Percentiles rank a stretch among this genome's conserved stretches.
Conservation (phyloP, 2,113 vertebrate species). For the Craseonycteris thonglongyai region DNA sequence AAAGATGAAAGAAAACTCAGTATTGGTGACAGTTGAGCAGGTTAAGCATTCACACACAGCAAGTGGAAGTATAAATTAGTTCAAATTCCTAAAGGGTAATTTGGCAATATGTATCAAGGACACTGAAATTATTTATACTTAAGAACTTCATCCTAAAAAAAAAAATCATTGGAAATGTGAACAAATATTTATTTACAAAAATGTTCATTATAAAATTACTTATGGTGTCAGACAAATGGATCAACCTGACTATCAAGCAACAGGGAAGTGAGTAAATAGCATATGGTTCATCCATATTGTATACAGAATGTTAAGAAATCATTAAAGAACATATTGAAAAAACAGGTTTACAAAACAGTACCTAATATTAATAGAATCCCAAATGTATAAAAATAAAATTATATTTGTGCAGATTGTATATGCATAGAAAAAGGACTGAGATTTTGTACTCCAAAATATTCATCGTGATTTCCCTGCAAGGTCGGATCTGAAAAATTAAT, state of each 20-base stretch:
- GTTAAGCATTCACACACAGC: neutral
- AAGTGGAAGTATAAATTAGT: neutral
- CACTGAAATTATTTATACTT: constrained; percentile 33
- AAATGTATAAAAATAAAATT: neutral
- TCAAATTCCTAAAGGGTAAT: constrained; percentile 27
- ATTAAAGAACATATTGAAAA: neutral
- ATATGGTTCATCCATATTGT: neutral
- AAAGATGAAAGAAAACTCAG: neutral
- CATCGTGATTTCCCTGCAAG: neutral
- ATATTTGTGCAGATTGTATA: neutral
- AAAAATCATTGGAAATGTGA: constrained; percentile 44
- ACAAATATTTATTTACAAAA: constrained; percentile 59
- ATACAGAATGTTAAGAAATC: neutral
- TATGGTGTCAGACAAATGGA: constrained; percentile 22
- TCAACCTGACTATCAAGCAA: constrained; percentile 18
- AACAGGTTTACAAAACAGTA: neutral
- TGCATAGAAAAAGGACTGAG: neutral
- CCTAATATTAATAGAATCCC: neutral
- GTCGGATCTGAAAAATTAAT: neutral
- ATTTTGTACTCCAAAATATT: neutral
- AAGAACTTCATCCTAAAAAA: constrained; percentile 37
- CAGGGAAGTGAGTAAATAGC: neutral
- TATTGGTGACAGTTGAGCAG: neutral
- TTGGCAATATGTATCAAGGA: neutral
- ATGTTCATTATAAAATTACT: constrained; percentile 20